Evolutionary conservation across 2,797 vertebrate species (phyloP), one percentile per base, ranked within the genome.

Genomic region (Notolepis coatsorum): DNA sequence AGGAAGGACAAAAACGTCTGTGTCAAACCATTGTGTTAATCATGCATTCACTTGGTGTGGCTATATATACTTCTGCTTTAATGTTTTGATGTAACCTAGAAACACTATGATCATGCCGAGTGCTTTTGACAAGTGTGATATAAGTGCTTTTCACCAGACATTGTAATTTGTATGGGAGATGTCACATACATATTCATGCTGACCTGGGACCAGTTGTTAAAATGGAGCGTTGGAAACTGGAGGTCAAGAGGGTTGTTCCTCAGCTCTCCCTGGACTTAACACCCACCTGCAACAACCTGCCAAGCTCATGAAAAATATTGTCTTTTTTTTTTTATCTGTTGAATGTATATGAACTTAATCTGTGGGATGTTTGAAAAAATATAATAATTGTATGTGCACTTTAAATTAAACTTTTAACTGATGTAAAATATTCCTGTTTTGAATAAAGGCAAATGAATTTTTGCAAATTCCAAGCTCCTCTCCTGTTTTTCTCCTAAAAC

Each of bases 361-460:
- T 82, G 58, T 81, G 58, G 41, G 75, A 20, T 18, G 27, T 55
- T 15, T 53, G 28, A 61, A 18, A 39, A n/a, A 50, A 60, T 31
- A 24, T 37, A 54, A 63, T 73, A 50, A 45, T 43, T 67, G 55
- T 50, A 37, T 74, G 58, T 73, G 27, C 60, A 64, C 17, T 27
- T 45, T 45, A 50, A 50, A 50, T 33, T 18, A 1, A 17, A 2
- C 15, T 84, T 81, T 75, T 33, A 58, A 67, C 6, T 2, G 6
- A 31, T 61, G 43, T 79, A 55, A 64, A 65, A 64, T 25, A 47
- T 33, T 54, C 39, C 63, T 39, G 23, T 79, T 77, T 79, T 10
- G 45, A 86, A 83, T 83, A 81, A 87, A 86, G 66, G 28, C 10
- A 59, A 63, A 35, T 15, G 2, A 20, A 5, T 12, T 71, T 81